phyloP scores from a whole-genome alignment of 2,888 invertebrate species.

The Aphodius sticticus region DNA sequence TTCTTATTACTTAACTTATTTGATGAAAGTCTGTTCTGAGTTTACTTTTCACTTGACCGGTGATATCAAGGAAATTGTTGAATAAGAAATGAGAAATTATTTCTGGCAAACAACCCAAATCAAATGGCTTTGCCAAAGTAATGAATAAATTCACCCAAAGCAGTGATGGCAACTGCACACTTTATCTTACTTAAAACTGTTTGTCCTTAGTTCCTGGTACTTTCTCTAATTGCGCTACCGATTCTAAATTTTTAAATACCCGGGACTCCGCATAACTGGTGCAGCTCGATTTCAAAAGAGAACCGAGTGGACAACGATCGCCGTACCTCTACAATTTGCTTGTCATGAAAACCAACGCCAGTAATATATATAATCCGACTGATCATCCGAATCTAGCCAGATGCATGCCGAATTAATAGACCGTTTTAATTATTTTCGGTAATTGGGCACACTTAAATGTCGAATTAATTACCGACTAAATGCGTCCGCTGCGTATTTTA shows the following conservation, averaged over 20 bases:
- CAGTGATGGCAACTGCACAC: background rate
- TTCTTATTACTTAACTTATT: background rate
- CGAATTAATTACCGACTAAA: background rate
- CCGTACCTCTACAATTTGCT: background rate
- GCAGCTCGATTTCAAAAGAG: background rate
- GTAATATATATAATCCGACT: background rate
- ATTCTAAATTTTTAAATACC: background rate
- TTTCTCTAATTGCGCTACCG: background rate
- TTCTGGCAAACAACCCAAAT: background rate
- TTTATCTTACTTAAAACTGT: background rate
- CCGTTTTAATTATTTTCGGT: conserved; percentile 4
- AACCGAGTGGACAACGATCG: background rate
- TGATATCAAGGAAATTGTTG: background rate
- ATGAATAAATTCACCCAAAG: background rate
- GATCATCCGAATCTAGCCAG: background rate
- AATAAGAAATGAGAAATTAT: background rate
- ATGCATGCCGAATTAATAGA: background rate
- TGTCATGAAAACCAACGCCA: background rate
- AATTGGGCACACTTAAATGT: background rate
- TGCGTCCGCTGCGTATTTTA: background rate
- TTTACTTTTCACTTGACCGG: background rate
- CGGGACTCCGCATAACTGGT: background rate
- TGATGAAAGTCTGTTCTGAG: background rate
- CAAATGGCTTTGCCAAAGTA: background rate
- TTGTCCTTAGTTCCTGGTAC: background rate